Evolutionary conservation across 2,888 invertebrate species (phyloP).

Genomic region (Thymelicus lineola): DNA sequence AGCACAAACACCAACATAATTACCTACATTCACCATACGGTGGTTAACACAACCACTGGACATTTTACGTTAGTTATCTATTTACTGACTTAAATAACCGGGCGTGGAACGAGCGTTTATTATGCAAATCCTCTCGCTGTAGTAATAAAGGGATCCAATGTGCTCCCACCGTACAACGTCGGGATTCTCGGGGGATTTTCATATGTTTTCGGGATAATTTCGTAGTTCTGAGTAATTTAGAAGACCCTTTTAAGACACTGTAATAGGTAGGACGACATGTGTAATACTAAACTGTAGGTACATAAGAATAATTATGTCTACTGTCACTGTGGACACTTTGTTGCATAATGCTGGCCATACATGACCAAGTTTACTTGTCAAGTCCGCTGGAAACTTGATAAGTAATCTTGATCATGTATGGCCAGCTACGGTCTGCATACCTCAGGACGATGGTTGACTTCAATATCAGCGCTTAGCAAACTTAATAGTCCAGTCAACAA

Average conservation of each 20-base stretch:
- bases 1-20: slow-evolving; percentile 3
- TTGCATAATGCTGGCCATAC: too few species aligned
- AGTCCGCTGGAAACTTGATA: too few species aligned
- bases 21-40: neutral
- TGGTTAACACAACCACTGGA: slow-evolving; percentile 2
- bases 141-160: slow-evolving; percentile 15
- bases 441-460: too few species aligned
- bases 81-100: slow-evolving; percentile 13
- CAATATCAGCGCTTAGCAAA: too few species aligned
- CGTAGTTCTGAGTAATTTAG: slow-evolving; percentile 4
- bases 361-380: too few species aligned
- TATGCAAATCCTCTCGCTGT: slow-evolving; percentile 22
- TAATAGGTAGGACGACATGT: slow-evolving; percentile 1
- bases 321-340: too few species aligned
- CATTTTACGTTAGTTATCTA: slow-evolving; percentile 14
- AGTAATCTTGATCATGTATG: too few species aligned
- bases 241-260: neutral
- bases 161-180: slow-evolving; percentile 2
- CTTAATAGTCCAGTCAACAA: too few species aligned
- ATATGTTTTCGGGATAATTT: slow-evolving; percentile 9
- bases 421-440: too few species aligned
- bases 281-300: neutral
- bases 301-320: neutral
- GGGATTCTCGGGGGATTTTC: slow-evolving; percentile 10
- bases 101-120: slow-evolving; percentile 10